phyloP scores from a whole-genome alignment of 2,113 vertebrate genomes.

The Sinocyclocheilus maitianheensis region DNA sequence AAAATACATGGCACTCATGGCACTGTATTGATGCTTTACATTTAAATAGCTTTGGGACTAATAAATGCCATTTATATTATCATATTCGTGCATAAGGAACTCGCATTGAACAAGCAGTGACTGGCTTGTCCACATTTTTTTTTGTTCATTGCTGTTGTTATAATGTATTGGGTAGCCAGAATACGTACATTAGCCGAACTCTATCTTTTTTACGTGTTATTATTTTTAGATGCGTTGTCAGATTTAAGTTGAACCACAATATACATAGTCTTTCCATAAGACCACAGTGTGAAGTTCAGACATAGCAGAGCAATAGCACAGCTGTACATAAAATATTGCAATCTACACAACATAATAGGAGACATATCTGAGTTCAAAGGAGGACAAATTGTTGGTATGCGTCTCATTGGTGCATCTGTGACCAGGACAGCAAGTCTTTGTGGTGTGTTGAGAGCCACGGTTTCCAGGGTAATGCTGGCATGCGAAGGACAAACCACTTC shows the following conservation, averaged over 20 bases:
- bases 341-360: background rate
- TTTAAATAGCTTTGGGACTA: background rate
- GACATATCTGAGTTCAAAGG: background rate
- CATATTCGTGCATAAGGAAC: too few relatives aligned
- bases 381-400: background rate
- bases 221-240: too few relatives aligned
- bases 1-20: background rate
- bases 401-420: background rate
- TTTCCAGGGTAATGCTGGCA: background rate
- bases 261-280: too few relatives aligned
- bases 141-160: too few relatives aligned
- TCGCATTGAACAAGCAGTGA: too few relatives aligned
- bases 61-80: too few relatives aligned
- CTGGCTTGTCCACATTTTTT: too few relatives aligned
- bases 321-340: background rate
- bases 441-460: background rate
- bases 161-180: too few relatives aligned
- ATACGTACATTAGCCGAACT: too few relatives aligned
- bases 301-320: background rate
- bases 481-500: background rate
- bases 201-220: too few relatives aligned
- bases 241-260: too few relatives aligned
- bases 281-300: background rate
- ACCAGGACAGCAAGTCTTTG: background rate
- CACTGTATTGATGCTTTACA: background rate